These are phyloP conservation scores for Drosophila setifemur DNA, from an alignment of 1,140 invertebrate genomes.

Conservation along the genomic window DNA sequence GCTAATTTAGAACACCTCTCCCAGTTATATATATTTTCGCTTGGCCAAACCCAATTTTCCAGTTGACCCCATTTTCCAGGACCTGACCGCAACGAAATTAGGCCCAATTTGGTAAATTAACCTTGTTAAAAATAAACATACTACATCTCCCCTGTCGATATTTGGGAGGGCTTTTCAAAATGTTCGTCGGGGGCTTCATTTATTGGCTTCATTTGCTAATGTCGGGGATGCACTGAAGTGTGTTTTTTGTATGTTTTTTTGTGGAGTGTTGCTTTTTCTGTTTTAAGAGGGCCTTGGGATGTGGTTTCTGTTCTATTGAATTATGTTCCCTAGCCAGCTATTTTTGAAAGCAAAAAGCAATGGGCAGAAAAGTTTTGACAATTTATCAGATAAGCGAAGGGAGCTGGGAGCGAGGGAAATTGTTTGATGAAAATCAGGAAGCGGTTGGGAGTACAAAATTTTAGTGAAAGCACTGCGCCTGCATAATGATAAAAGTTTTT, in stretches of 20 bases:
- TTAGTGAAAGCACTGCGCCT: slow-evolving; percentile 20
- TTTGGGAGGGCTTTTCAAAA: slow-evolving; percentile 2
- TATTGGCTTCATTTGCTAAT: slow-evolving; percentile 54
- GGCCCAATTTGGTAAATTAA: slow-evolving; percentile 50
- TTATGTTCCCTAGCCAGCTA: slow-evolving; percentile 26
- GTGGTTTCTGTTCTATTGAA: slow-evolving; percentile 52
- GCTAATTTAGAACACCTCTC: slow-evolving; percentile 17
- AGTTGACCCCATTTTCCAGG: slow-evolving; percentile 47
- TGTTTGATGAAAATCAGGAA: slow-evolving; percentile 6
- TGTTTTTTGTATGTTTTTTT: too few species aligned
- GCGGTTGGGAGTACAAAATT: background rate
- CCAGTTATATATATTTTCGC: background rate
- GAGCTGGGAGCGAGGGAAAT: slow-evolving; percentile 2
- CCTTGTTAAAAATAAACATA: slow-evolving; percentile 48
- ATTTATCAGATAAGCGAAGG: slow-evolving; percentile 20
- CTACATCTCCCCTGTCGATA: slow-evolving; percentile 34
- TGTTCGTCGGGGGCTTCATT: slow-evolving; percentile 8
- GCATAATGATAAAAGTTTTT: slow-evolving; percentile 56
- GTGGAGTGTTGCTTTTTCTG: slow-evolving; percentile 4
- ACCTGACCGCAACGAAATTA: slow-evolving; percentile 49
- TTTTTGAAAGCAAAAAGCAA: slow-evolving; percentile 17
- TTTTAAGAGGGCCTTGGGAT: background rate
- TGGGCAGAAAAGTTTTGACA: slow-evolving; percentile 33
- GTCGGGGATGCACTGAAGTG: slow-evolving; percentile 27
- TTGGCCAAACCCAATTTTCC: slow-evolving; percentile 6